Conservation (phyloP, 2,113 vertebrate genomes). For the Ctenomys sociabilis region DNA sequence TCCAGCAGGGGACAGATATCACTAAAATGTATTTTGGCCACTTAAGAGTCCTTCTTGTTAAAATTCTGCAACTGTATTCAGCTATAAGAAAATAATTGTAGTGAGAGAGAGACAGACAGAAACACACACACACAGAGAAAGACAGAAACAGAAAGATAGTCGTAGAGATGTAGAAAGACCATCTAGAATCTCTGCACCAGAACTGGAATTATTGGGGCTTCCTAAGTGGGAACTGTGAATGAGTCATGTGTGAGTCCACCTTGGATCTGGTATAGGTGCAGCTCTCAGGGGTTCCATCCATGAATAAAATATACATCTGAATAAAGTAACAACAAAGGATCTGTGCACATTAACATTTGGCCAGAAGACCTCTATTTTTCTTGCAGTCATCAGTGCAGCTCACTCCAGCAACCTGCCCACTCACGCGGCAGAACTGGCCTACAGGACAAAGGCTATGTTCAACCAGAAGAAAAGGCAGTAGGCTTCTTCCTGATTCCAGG, state of each 20-base stretch:
- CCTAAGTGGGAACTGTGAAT: background rate
- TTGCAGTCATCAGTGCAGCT: background rate
- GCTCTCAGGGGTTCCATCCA: background rate
- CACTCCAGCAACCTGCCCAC: background rate
- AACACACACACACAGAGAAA: background rate
- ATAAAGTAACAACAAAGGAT: background rate
- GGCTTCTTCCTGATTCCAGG: background rate
- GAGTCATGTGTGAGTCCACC: background rate
- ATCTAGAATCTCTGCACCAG: background rate
- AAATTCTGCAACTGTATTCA: slow-evolving; percentile 13
- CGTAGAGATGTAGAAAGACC: background rate
- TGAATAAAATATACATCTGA: background rate
- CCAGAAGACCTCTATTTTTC: background rate
- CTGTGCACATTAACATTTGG: background rate
- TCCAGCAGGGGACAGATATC: background rate
- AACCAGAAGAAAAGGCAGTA: background rate
- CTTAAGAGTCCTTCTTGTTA: background rate
- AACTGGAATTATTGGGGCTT: background rate
- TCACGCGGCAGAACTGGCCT: background rate
- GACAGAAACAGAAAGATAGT: background rate
- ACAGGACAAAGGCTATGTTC: background rate
- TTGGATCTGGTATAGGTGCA: background rate
- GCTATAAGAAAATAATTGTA: background rate
- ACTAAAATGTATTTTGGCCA: background rate
- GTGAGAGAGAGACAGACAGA: background rate